Evolutionary conservation across 1,140 invertebrate species (phyloP).

Genomic region (Thaumatotibia leucotreta): DNA sequence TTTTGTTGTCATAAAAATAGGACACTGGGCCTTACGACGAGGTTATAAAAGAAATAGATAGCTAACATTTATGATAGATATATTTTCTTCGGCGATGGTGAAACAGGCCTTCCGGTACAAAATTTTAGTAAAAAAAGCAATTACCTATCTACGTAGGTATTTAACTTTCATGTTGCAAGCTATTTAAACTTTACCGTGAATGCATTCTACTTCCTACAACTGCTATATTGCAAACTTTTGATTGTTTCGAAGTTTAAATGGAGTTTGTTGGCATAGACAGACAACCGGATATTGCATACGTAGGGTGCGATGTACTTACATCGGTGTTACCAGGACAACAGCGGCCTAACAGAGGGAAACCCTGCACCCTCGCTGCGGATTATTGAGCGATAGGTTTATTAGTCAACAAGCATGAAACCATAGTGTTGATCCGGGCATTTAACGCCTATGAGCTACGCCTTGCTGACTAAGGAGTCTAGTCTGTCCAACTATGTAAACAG

Average conservation of each 20-base stretch:
- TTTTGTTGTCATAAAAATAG: too few species aligned
- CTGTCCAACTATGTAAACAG: neutral
- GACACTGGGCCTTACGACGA: too few species aligned
- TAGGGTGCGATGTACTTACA: constrained; percentile 16
- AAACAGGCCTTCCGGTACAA: too few species aligned
- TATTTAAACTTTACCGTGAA: neutral
- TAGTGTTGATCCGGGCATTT: neutral
- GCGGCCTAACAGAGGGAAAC: constrained; percentile 58
- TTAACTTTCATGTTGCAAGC: neutral
- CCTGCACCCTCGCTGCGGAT: constrained; percentile 20
- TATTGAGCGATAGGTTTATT: constrained; percentile 24
- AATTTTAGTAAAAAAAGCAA: too few species aligned
- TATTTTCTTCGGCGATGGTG: too few species aligned
- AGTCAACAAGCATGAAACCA: constrained; percentile 28
- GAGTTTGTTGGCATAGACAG: constrained; percentile 30
- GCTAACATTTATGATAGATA: too few species aligned
- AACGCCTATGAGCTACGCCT: too few species aligned
- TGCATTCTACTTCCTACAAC: neutral
- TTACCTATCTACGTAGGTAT: too few species aligned
- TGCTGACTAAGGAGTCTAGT: neutral
- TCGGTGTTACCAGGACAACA: constrained; percentile 62
- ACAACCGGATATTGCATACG: constrained; percentile 39
- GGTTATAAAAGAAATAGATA: too few species aligned
- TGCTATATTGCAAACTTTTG: constrained; percentile 9
- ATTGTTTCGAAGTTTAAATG: constrained; percentile 12